These are phyloP conservation scores for Hylomyscus alleni DNA, from an alignment of 2,797 vertebrate genomes.

Conservation along the genomic window DNA sequence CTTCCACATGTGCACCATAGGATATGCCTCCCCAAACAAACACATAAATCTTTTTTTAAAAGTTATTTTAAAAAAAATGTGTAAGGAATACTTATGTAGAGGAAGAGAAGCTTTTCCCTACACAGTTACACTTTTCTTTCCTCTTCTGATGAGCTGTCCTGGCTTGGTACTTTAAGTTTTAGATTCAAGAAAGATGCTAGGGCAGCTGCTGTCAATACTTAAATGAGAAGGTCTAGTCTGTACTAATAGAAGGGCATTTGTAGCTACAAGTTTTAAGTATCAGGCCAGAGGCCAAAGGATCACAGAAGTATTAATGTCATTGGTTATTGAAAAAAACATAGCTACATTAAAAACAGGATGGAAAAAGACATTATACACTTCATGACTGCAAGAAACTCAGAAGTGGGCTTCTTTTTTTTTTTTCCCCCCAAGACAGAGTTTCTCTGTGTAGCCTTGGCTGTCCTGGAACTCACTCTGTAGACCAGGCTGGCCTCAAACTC, in stretches of 20 bases:
- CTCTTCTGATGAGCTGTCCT: conserved; percentile 33
- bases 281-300: conserved; percentile 48
- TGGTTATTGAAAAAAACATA: neutral
- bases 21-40: neutral
- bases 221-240: conserved; percentile 37
- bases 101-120: conserved; percentile 59
- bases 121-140: neutral
- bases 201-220: conserved; percentile 47
- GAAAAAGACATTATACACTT: conserved; percentile 37
- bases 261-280: conserved; percentile 68
- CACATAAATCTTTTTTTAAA: neutral
- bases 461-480: too few relatives aligned
- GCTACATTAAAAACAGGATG: conserved; percentile 24
- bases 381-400: conserved; percentile 46
- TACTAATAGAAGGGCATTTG: conserved; percentile 50
- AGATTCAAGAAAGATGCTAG: conserved; percentile 34
- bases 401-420: neutral
- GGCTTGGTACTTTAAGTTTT: conserved; percentile 66
- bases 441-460: too few relatives aligned
- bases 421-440: too few relatives aligned
- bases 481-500: too few relatives aligned
- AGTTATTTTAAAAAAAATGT: neutral
- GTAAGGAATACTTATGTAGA: neutral
- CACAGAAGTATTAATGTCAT: conserved; percentile 15
- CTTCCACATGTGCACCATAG: neutral